phyloP scores from a whole-genome alignment of 1,140 invertebrate genomes.

The Eumaeus atala region DNA sequence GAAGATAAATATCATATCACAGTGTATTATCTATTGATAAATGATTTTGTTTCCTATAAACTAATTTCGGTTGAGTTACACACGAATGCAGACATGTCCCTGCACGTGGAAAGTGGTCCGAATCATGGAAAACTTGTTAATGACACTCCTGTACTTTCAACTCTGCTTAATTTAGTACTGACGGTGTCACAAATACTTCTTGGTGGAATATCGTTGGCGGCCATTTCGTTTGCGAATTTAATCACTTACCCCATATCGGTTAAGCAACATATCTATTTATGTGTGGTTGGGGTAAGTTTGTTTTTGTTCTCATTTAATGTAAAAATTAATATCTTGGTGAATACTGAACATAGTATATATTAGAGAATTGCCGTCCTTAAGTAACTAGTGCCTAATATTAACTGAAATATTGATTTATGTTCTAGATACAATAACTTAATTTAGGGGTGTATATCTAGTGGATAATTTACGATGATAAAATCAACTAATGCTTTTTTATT shows the following conservation, averaged over 20 bases:
- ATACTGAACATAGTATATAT: no score
- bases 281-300: constrained; percentile 29
- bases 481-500: no score
- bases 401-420: no score
- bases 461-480: no score
- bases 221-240: constrained; percentile 24
- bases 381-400: no score
- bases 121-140: background rate
- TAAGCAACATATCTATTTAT: constrained; percentile 23
- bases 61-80: background rate
- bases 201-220: constrained; percentile 24
- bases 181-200: constrained; percentile 12
- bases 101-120: background rate
- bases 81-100: background rate
- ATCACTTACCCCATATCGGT: background rate
- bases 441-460: no score
- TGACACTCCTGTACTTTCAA: background rate
- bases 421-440: no score
- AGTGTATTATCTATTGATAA: constrained; percentile 8
- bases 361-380: no score
- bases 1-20: no score
- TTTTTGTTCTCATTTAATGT: background rate
- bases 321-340: constrained; percentile 10
- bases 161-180: background rate
- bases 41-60: background rate